Evolutionary conservation across 2,113 vertebrate genomes (phyloP).

Genomic region (Neomonachus schauinslandi): DNA sequence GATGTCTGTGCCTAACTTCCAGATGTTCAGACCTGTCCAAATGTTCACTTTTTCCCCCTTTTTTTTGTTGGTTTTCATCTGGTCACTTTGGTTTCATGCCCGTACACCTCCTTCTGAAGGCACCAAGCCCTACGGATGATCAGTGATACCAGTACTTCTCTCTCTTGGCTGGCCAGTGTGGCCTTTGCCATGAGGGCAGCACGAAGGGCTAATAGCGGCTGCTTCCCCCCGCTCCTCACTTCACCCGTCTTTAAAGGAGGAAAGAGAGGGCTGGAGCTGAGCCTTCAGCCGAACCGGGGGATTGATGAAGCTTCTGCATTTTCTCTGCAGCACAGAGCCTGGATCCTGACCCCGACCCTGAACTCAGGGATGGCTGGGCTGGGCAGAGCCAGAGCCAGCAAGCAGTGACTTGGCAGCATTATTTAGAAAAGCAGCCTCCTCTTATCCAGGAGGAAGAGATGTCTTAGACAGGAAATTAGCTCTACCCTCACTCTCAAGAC

Average conservation of each 20-base stretch:
- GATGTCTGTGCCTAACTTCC: background rate
- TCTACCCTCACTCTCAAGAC: background rate
- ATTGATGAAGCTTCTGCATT: background rate
- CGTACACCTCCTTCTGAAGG: background rate
- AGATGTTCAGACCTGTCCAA: background rate
- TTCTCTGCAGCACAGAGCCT: background rate
- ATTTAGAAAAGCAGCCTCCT: background rate
- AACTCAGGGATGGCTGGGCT: background rate
- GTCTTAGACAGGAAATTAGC: background rate
- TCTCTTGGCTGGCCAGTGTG: background rate
- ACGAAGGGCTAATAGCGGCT: fast-evolving
- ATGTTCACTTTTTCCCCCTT: background rate
- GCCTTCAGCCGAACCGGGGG: background rate
- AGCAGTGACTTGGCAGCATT: background rate
- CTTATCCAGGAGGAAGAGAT: background rate
- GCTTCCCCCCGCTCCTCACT: background rate
- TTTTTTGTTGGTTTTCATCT: background rate
- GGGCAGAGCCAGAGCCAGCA: background rate
- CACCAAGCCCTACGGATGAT: background rate
- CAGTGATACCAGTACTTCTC: background rate
- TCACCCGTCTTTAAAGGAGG: background rate
- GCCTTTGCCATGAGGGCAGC: background rate
- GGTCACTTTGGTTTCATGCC: background rate
- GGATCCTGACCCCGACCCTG: background rate
- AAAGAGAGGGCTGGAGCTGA: background rate